A percentile compares a stretch with the other conserved stretches of the same genome.
Conservation (phyloP, 2,113 vertebrate species). For the Indri indri region DNA sequence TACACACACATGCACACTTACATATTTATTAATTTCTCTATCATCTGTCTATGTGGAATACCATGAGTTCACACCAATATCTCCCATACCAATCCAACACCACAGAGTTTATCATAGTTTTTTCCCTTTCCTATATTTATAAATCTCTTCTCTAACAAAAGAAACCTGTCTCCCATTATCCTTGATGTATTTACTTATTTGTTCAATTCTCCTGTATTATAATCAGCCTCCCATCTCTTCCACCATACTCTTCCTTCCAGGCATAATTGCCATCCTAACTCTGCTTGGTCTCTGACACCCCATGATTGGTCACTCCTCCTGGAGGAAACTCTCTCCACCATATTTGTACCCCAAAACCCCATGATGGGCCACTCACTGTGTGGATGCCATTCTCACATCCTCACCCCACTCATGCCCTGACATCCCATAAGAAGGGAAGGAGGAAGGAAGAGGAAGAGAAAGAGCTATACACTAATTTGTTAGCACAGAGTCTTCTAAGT, state of each 20-base stretch:
- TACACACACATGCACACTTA: not conserved
- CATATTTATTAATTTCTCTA: not conserved
- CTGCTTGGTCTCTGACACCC: not conserved
- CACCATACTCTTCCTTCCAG: not conserved
- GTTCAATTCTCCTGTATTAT: not conserved
- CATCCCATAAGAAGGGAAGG: not conserved
- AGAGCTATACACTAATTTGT: not conserved
- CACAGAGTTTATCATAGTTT: not conserved
- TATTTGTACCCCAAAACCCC: not conserved
- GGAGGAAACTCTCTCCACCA: not conserved
- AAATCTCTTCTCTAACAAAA: not conserved
- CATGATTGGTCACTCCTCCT: too few relatives aligned
- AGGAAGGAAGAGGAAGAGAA: not conserved
- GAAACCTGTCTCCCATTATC: not conserved
- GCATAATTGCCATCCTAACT: not conserved
- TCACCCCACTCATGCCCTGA: not conserved
- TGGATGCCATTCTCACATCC: not conserved
- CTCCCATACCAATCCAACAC: not conserved
- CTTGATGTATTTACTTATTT: not conserved
- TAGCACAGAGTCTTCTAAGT: not conserved
- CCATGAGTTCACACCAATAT: not conserved
- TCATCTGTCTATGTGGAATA: not conserved
- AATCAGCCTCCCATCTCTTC: not conserved
- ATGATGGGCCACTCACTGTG: not conserved
- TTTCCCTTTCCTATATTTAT: not conserved